These are phyloP conservation scores for Cyclura pinguis DNA, from an alignment of 2,797 vertebrate species.

Conservation along the genomic window DNA sequence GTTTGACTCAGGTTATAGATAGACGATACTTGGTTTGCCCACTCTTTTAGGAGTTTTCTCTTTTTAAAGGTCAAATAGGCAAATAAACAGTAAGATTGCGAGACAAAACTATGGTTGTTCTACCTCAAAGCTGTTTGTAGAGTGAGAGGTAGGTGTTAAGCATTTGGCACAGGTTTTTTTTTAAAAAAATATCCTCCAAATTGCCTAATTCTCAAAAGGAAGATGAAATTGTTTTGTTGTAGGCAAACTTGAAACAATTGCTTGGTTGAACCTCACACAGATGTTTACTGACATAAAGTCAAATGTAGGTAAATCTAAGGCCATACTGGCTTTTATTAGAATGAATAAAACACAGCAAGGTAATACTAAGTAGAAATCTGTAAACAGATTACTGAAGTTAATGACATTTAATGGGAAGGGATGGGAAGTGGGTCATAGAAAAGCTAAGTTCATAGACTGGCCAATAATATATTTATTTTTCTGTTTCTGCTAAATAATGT, in stretches of 20 bases:
- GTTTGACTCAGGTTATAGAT: not conserved
- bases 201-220: not conserved
- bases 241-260: not conserved
- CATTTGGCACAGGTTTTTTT: slow-evolving; percentile 6
- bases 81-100: not conserved
- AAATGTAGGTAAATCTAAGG: not conserved
- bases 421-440: not conserved
- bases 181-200: not conserved
- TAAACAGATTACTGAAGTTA: not conserved
- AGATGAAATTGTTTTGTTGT: not conserved
- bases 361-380: not conserved
- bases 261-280: not conserved
- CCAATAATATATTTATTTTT: not conserved
- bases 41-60: not conserved
- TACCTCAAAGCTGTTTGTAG: not conserved
- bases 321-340: not conserved
- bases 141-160: not conserved
- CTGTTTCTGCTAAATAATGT: not conserved
- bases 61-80: slow-evolving; percentile 2
- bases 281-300: not conserved
- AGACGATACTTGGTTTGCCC: not conserved
- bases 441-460: not conserved
- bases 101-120: not conserved
- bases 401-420: not conserved
- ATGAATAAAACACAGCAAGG: not conserved